Evolutionary conservation across 92 coral and sea anemone species (phyloP).

Genomic region (Actinostola sp.): DNA sequence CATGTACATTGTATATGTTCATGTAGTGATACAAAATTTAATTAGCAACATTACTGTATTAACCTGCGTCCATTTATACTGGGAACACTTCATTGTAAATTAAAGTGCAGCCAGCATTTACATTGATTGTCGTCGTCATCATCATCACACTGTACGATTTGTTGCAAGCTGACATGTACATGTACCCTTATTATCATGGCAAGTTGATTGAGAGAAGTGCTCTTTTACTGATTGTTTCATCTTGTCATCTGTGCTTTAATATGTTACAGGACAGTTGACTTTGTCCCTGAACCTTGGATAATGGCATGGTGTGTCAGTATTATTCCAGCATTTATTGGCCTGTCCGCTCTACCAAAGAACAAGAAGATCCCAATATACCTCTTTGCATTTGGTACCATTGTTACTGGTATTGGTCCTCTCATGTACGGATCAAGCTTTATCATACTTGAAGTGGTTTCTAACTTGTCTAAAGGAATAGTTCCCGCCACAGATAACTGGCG

Average conservation of each 20-base stretch:
- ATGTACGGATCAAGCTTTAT: constrained; percentile 74
- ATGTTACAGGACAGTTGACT: constrained; percentile 48
- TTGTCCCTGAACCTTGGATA: constrained; percentile 72
- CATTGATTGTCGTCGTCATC: no score
- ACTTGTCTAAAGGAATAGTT: constrained; percentile 45
- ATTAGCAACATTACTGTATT: no score
- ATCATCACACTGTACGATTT: no score
- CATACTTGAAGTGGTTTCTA: constrained; percentile 47
- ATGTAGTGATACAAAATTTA: no score
- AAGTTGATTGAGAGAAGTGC: no score
- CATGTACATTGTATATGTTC: no score
- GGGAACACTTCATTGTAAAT: no score
- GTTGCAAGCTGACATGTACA: no score
- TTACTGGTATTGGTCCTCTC: constrained; percentile 81
- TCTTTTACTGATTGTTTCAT: neutral
- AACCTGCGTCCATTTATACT: no score
- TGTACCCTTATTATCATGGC: no score
- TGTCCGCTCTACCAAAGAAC: constrained; percentile 81
- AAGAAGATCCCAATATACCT: constrained; percentile 59
- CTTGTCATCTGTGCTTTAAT: neutral
- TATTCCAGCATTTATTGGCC: constrained; percentile 79
- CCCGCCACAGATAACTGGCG: constrained; percentile 69
- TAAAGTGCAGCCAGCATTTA: no score
- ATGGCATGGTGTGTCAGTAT: constrained; percentile 78
- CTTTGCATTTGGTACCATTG: constrained; percentile 75